Conservation (phyloP, 2,797 vertebrate species). For the Anisognathus igniventris region DNA sequence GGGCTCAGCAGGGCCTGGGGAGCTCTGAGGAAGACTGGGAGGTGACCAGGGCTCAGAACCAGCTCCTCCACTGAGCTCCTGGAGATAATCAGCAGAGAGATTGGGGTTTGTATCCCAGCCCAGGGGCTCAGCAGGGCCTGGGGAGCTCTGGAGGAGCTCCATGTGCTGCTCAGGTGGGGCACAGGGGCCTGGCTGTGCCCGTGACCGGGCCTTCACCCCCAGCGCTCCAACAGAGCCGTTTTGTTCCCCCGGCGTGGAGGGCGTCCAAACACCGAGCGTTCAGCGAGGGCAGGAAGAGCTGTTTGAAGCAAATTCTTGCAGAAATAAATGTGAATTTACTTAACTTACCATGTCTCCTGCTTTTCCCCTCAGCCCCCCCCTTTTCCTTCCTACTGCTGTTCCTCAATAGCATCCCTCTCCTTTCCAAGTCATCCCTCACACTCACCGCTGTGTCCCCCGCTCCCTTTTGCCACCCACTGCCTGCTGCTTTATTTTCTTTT, state of each 20-base stretch:
- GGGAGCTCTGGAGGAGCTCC: background rate
- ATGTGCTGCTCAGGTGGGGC: background rate
- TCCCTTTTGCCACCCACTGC: constrained; percentile 35
- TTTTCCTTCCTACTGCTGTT: constrained; percentile 61
- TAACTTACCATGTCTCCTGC: constrained; percentile 72
- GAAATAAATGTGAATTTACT: constrained; percentile 72
- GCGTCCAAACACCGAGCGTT: constrained; percentile 42
- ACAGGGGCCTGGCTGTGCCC: background rate
- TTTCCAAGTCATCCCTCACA: constrained; percentile 66
- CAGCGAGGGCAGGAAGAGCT: constrained; percentile 56
- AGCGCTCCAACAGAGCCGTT: constrained; percentile 32
- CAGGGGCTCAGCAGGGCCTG: background rate
- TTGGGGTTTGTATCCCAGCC: background rate
- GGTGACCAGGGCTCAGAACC: background rate
- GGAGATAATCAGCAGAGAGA: background rate
- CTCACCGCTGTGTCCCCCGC: constrained; percentile 1
- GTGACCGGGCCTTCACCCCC: constrained; percentile 62
- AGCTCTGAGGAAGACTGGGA: background rate
- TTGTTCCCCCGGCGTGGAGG: constrained; percentile 43
- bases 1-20: too few relatives aligned
- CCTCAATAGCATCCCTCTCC: constrained; percentile 68
- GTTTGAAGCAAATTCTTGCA: constrained; percentile 66
- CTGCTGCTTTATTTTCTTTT: constrained; percentile 49
- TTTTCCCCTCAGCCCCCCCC: constrained; percentile 29
- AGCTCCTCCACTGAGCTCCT: background rate